A percentile compares a stretch with the other conserved stretches of the same genome.
Conservation (phyloP, 2,888 invertebrate species). For the Deilephila elpenor region DNA sequence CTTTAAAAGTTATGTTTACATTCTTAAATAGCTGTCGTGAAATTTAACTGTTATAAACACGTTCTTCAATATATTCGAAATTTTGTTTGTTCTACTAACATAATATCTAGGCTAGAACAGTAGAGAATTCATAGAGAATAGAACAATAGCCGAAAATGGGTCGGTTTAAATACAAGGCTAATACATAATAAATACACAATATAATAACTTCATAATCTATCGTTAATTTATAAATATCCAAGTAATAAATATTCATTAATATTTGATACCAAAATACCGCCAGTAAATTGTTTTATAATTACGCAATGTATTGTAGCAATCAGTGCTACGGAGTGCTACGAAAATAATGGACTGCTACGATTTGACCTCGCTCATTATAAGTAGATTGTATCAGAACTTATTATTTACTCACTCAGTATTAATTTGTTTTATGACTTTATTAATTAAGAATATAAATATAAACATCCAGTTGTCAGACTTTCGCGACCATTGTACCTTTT, state of each 20-base stretch:
- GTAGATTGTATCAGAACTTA: background rate
- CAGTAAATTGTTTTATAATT: constrained; percentile 1
- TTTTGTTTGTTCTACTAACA: background rate
- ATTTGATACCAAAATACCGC: background rate
- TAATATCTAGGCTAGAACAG: too few relatives aligned
- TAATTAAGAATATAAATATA: background rate
- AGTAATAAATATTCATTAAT: constrained; percentile 3
- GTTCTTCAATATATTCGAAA: background rate
- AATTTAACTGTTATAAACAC: background rate
- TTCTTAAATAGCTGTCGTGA: too few relatives aligned
- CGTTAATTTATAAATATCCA: background rate
- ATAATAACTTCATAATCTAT: background rate
- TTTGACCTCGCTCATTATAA: background rate
- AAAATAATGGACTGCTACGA: background rate
- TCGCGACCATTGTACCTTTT: too few relatives aligned
- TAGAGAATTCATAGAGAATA: too few relatives aligned
- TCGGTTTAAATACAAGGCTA: too few relatives aligned
- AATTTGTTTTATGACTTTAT: background rate
- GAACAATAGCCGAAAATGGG: too few relatives aligned
- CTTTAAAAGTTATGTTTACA: too few relatives aligned
- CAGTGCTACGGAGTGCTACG: background rate
- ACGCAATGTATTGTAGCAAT: constrained; percentile 6
- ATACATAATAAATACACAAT: background rate
- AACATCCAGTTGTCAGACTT: too few relatives aligned
- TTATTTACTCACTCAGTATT: background rate